These are phyloP conservation scores for Antheraea pernyi DNA, from an alignment of 1,140 invertebrate species.

Conservation along the genomic window DNA sequence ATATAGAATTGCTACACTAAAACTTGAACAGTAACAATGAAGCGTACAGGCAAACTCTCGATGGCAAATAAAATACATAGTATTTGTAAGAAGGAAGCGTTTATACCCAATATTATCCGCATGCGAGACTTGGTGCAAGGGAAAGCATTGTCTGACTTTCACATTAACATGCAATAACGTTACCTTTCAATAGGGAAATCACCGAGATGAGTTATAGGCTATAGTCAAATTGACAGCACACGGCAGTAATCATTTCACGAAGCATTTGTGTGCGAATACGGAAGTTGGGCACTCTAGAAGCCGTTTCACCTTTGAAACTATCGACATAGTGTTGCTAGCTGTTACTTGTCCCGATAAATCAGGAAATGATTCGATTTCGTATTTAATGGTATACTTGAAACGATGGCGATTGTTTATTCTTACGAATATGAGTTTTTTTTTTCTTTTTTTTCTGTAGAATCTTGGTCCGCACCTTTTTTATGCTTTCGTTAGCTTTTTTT, in stretches of 20 bases:
- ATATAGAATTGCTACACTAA: too few species aligned
- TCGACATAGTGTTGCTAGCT: too few species aligned
- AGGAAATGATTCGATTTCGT: too few species aligned
- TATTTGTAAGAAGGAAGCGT: conserved; percentile 7
- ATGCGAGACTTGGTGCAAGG: conserved; percentile 39
- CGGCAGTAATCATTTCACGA: conserved; percentile 27
- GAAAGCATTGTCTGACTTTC: conserved; percentile 66
- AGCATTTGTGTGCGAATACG: conserved; percentile 26
- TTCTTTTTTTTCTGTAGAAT: too few species aligned
- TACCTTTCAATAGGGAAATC: conserved; percentile 33
- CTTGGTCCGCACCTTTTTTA: too few species aligned
- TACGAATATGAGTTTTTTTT: too few species aligned
- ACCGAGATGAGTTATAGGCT: conserved; percentile 30
- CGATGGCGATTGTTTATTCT: too few species aligned
- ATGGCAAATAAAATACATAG: background rate
- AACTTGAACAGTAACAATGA: background rate
- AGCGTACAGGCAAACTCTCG: background rate
- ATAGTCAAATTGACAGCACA: conserved; percentile 27
- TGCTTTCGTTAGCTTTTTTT: too few species aligned
- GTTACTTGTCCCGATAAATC: too few species aligned
- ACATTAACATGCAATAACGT: conserved; percentile 44
- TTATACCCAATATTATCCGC: conserved; percentile 40
- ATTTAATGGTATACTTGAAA: too few species aligned
- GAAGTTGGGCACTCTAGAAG: conserved; percentile 10
- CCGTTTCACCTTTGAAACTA: background rate